Evolutionary conservation across 2,888 invertebrate genomes (phyloP), one percentile per base, ranked within the genome.

Genomic region (Nemotelus pantherinus): DNA sequence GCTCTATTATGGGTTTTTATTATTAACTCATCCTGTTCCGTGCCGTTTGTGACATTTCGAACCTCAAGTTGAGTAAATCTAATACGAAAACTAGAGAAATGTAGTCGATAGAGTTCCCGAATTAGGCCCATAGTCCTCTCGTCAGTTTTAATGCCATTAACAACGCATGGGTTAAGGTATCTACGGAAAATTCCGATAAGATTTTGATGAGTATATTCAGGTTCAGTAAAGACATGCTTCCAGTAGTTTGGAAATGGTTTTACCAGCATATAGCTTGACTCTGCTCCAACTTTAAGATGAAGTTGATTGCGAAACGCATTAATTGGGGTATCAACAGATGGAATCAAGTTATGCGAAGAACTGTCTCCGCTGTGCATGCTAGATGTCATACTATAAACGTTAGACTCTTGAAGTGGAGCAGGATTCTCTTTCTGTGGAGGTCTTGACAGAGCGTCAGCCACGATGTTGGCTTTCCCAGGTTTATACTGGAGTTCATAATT

Each of bases 401-500:
- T 25, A 25, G 25, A 25, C 25, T 25, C 25, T 25, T 25, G 25
- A 25, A 25, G 25, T 25, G 25, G 25, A 25, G 25, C 25, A 25
- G 25, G 25, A 25, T 25, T 25, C 25, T 25, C 25, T 25, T 25
- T 25, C 25, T 25, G 25, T 1, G 25, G 25, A 25, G 25, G 25
- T 25, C 25, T 25, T 25, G 25, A 25, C 25, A 80, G 53, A 10
- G 77, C 57, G n/a, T 80, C 79, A 2, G 79, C 78, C 7, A 80
- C 79, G 0, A 78, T 65, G 41, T 80, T 80, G 2, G 77, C 44
- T 53, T 71, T 79, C 0, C 79, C 78, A 5, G 79, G 77, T 25
- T 25, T 25, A 25, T 25, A 25, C 25, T 25, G 25, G 25, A 25
- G 25, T 25, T 25, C 25, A 25, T 25, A 25, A 25, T 25, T 25